phyloP scores from a whole-genome alignment of 2,113 vertebrate genomes.

The Colistium nudipinnis region DNA sequence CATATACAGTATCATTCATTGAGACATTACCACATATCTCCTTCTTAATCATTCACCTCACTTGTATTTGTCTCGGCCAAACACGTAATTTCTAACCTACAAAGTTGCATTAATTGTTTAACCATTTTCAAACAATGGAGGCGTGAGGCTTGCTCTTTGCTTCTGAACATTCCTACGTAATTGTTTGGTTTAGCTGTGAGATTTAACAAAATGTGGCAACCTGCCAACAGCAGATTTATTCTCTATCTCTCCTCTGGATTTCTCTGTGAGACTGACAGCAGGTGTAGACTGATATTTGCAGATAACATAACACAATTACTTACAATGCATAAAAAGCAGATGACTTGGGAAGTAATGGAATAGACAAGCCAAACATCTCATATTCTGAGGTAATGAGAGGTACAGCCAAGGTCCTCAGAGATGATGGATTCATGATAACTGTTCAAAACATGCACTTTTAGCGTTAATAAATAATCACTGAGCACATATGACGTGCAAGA shows the following conservation, averaged over 20 bases:
- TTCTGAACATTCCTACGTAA: not conserved
- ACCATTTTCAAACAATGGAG: constrained; percentile 15
- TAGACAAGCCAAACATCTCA: constrained; percentile 6
- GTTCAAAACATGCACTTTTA: constrained; percentile 23
- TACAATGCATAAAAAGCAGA: constrained; percentile 27
- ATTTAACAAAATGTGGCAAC: constrained; percentile 16
- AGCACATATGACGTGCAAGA: constrained; percentile 21
- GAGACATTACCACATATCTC: constrained; percentile 33
- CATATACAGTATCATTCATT: constrained; percentile 29
- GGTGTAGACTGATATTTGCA: not conserved
- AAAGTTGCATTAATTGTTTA: constrained; percentile 37
- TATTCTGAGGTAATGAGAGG: not conserved
- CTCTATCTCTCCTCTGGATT: not conserved
- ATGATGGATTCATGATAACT: not conserved
- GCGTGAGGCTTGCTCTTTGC: not conserved
- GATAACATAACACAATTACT: not conserved
- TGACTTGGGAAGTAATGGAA: not conserved
- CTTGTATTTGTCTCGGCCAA: constrained; percentile 28
- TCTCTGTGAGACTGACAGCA: not conserved
- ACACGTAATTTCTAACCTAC: constrained; percentile 31
- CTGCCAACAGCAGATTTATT: not conserved
- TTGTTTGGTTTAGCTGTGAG: constrained; percentile 9
- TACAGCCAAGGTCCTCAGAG: too few relatives aligned
- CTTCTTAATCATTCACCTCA: constrained; percentile 54
- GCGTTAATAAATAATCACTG: constrained; percentile 1